Conservation (phyloP, 2,797 vertebrate genomes). For the Cetoscarus ocellatus region DNA sequence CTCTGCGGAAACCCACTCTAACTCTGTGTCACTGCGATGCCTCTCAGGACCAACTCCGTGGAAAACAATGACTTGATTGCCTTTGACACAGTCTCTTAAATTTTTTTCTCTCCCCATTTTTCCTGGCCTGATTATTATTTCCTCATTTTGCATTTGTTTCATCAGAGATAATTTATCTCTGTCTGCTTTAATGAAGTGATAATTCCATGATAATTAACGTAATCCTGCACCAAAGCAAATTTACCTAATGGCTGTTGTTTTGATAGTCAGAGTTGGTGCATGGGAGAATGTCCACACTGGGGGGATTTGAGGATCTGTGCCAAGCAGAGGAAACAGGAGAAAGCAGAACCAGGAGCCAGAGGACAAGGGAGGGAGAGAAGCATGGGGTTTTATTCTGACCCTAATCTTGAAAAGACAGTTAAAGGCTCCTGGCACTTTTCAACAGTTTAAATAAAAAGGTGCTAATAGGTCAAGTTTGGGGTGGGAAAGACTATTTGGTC, state of each 20-base stretch:
- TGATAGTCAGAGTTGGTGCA: slow-evolving; percentile 80
- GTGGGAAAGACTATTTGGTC: slow-evolving; percentile 68
- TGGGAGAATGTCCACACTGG: slow-evolving; percentile 73
- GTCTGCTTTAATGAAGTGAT: slow-evolving; percentile 88
- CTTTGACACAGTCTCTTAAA: slow-evolving; percentile 56
- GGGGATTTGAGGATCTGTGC: slow-evolving; percentile 68
- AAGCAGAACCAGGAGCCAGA: slow-evolving; percentile 49
- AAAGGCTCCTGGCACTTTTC: slow-evolving; percentile 58
- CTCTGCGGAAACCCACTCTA: slow-evolving; percentile 50
- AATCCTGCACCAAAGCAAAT: slow-evolving; percentile 88
- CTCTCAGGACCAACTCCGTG: slow-evolving; percentile 55
- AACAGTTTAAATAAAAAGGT: slow-evolving; percentile 71
- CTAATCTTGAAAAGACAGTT: slow-evolving; percentile 61
- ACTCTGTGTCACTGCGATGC: slow-evolving; percentile 56
- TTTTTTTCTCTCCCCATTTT: slow-evolving; percentile 47
- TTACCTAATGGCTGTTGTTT: slow-evolving; percentile 88
- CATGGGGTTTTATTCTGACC: slow-evolving; percentile 70
- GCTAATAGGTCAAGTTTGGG: slow-evolving; percentile 71
- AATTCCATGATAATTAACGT: slow-evolving; percentile 87
- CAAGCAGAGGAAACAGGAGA: slow-evolving; percentile 60
- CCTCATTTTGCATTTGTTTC: slow-evolving; percentile 83
- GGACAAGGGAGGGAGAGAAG: slow-evolving; percentile 46
- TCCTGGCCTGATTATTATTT: slow-evolving; percentile 78
- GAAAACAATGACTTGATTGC: slow-evolving; percentile 75
- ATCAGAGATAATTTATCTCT: slow-evolving; percentile 86